These are phyloP conservation scores for Elachura formosa DNA, from an alignment of 2,113 vertebrate species.

Conservation along the genomic window DNA sequence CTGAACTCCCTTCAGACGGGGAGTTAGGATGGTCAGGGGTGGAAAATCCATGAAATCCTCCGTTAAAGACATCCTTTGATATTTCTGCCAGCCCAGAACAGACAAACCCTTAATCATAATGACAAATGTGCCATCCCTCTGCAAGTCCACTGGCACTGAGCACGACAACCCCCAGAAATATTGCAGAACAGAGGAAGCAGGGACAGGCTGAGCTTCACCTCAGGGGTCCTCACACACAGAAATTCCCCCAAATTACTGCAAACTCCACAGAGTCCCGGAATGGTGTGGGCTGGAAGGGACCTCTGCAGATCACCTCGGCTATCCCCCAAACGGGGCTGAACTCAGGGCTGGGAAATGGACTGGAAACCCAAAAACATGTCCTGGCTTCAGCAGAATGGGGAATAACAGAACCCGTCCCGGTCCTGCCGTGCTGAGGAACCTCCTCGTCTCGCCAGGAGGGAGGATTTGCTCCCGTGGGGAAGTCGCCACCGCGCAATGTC, in stretches of 20 bases:
- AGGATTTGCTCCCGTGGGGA: background rate
- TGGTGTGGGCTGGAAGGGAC: rapidly evolving
- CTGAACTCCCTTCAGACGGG: background rate
- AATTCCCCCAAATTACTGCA: background rate
- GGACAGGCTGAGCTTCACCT: background rate
- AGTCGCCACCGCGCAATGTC: background rate
- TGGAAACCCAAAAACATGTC: rapidly evolving
- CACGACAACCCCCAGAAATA: rapidly evolving
- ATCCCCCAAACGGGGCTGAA: background rate
- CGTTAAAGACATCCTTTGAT: background rate
- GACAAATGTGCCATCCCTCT: rapidly evolving
- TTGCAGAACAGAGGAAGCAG: background rate
- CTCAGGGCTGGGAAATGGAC: background rate
- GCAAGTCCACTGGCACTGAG: background rate
- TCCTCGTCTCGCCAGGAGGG: rapidly evolving
- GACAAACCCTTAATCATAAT: rapidly evolving
- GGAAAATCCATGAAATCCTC: background rate
- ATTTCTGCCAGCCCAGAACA: background rate
- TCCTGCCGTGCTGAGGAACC: rapidly evolving
- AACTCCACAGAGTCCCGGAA: background rate
- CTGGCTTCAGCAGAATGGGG: rapidly evolving
- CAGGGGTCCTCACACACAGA: rapidly evolving
- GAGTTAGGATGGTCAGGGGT: rapidly evolving
- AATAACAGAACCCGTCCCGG: rapidly evolving
- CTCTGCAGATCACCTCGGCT: background rate